Conservation (phyloP, 23 tunicate genomes). For the Halocynthia roretzi region DNA sequence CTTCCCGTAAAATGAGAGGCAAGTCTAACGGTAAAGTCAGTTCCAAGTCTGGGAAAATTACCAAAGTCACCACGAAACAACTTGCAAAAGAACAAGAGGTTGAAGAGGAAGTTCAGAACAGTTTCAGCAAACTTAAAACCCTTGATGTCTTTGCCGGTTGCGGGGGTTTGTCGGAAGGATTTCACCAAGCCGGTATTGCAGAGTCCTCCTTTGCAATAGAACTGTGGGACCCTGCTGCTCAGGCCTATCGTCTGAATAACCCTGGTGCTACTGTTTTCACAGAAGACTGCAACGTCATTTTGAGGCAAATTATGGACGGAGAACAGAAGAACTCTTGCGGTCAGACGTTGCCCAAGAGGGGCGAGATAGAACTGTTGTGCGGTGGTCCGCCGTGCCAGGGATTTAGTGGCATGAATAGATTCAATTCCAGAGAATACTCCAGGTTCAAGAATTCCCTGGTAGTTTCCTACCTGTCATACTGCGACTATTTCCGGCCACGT, state of each 20-base stretch:
- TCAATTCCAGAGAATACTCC: conserved; percentile 82
- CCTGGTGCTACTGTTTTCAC: conserved; percentile 87
- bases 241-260: conserved; percentile 75
- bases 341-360: conserved; percentile 71
- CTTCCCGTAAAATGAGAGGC: conserved; percentile 29
- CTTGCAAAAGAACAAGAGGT: conserved; percentile 21
- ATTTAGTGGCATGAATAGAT: conserved; percentile 94
- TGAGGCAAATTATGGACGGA: conserved; percentile 66
- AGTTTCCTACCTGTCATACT: conserved; percentile 73
- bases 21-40: conserved; percentile 21
- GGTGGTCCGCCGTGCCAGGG: conserved; percentile 98
- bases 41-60: conserved; percentile 35
- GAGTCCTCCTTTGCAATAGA: conserved; percentile 70
- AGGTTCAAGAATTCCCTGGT: conserved; percentile 77
- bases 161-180: conserved; percentile 92
- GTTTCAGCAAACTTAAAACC: conserved; percentile 35
- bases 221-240: conserved; percentile 82
- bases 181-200: conserved; percentile 91
- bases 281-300: conserved; percentile 75
- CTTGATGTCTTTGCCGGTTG: conserved; percentile 93
- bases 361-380: conserved; percentile 80
- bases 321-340: conserved; percentile 61
- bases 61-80: conserved; percentile 24
- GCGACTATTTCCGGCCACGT: conserved; percentile 85
- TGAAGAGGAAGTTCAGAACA: not conserved